Percentiles rank a stretch among this genome's conserved stretches.
Evolutionary conservation across 30 jellyfish, hydroid and myxozoan species (phyloP).

Genomic region (Catostylus mosaicus): DNA sequence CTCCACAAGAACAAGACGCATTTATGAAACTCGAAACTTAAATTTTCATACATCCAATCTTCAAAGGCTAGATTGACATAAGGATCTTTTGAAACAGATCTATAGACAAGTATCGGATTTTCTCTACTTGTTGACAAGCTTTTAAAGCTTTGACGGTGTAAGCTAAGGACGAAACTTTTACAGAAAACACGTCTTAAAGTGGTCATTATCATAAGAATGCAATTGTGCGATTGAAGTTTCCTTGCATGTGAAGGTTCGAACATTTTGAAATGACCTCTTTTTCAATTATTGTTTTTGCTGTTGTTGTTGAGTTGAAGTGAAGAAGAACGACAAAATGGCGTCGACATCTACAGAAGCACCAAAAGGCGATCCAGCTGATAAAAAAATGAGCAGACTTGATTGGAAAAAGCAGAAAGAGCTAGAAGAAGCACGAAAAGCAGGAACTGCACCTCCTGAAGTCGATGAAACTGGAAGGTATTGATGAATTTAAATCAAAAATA

Average conservation of each 20-base stretch:
- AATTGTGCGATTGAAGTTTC: neutral
- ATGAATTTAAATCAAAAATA: neutral
- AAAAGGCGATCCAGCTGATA: conserved; percentile 49
- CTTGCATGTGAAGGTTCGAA: neutral
- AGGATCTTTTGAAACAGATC: conserved; percentile 61
- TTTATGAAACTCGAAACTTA: neutral
- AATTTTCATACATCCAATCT: conserved; percentile 70
- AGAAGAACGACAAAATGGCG: conserved; percentile 51
- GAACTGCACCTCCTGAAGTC: conserved; percentile 99
- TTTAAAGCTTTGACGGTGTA: neutral
- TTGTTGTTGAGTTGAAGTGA: conserved; percentile 14
- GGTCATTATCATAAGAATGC: neutral
- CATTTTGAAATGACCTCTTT: conserved; percentile 16
- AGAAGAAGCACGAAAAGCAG: conserved; percentile 98
- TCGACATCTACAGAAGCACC: conserved; percentile 74
- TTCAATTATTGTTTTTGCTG: conserved; percentile 12
- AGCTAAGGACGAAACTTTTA: neutral
- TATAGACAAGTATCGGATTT: conserved; percentile 37
- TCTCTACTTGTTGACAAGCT: neutral
- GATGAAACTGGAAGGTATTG: conserved; percentile 97
- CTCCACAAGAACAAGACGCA: conserved; percentile 82
- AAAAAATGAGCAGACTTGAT: conserved; percentile 81
- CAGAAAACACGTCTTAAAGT: neutral
- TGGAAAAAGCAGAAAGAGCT: conserved; percentile 95
- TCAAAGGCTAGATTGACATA: conserved; percentile 82